Evolutionary conservation across 2,797 vertebrate species (phyloP), one percentile per base, ranked within the genome.

Genomic region (Taenioides sp.): DNA sequence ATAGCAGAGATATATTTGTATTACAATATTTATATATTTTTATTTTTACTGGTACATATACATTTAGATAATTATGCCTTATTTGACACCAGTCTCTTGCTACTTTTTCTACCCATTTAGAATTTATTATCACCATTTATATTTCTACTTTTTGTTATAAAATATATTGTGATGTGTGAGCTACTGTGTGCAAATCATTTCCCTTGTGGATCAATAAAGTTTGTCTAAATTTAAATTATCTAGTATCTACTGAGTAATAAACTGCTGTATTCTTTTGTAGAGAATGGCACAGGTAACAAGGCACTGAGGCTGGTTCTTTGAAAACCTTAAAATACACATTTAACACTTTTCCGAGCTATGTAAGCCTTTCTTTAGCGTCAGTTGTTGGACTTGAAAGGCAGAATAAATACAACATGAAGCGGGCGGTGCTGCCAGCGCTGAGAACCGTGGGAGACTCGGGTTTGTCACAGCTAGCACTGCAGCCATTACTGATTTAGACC

Each of bases 401-500:
- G 59, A 61, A 34, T 20, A 61, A 34, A 61, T 20, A 82, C 76
- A 79, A 84, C 80, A 78, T 78, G 65, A 82, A 82, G 69, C 81
- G 76, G 76, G 82, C 34, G 78, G 54, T 69, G 73, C 81, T 82
- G 86, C 82, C 89, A 90, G 84, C 68, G 86, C 81, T 71, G 71
- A 78, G 74, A 84, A 74, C 73, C 62, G 85, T 89, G 87, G 84
- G 87, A 84, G 86, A 87, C 83, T 80, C 80, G 63, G 73, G 74
- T 81, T 84, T 81, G 82, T 79, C 81, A 74, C 82, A 84, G 88
- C 81, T 81, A 81, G 75, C 80, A 50, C 78, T 75, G 82, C 64
- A 11, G 83, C 84, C 79, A 78, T 81, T 73, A 80, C 83, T 83
- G 85, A 86, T 89, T 87, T 80, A 86, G 71, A 81, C 75, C 87